Base-by-base conservation (phyloP, 2,113 vertebrate genomes). In the Cyanoderma ruficeps region DNA sequence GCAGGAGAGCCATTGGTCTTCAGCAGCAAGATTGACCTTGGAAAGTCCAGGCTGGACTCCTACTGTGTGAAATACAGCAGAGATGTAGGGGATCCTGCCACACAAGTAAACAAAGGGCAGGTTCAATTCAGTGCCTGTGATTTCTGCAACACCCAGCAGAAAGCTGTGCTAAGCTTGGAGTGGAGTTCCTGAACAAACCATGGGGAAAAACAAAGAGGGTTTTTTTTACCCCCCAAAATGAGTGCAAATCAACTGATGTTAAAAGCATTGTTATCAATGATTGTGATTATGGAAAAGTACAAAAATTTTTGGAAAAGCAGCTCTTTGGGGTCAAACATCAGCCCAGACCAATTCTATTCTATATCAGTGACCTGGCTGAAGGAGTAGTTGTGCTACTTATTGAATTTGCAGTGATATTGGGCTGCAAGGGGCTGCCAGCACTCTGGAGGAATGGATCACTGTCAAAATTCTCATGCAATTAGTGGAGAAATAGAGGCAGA, bases 381-480 rank as follows among this genome's bases (percentile, higher is more conserved):
- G 35, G 21, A 92, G 49, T 30, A 71, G 47, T 33, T 67, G 47
- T 52, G 24, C 21, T 71, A 22, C 49, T 68, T 79, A 93, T 46
- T 94, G 75, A 79, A 88, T 96, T 71, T 83, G 23, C 49, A 68
- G 67, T 79, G 47, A 39, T 71, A 88, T 35, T 39, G 30, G 27
- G 39, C 78, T 78, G 28, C 81, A 93, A 89, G 25, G 37, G 18
- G 7, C 83, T 90, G 56, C 52, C 86, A 79, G 70, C 5, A 59
- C 33, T 83, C 69, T 68, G 75, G 91, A 93, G 47, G 35, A 87
- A 94, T 85, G 79, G 56, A 88, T 93, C 93, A 90, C 53, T 92
- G 93, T 90, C 93, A 94, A 88, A 83, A 83, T 71, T 75, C 63
- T 82, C 44, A 47, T 68, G 27, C 68, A 92, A 79, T 79, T 82